Base-by-base conservation (phyloP, 1,140 invertebrate genomes). In the Aphis craccivora region DNA sequence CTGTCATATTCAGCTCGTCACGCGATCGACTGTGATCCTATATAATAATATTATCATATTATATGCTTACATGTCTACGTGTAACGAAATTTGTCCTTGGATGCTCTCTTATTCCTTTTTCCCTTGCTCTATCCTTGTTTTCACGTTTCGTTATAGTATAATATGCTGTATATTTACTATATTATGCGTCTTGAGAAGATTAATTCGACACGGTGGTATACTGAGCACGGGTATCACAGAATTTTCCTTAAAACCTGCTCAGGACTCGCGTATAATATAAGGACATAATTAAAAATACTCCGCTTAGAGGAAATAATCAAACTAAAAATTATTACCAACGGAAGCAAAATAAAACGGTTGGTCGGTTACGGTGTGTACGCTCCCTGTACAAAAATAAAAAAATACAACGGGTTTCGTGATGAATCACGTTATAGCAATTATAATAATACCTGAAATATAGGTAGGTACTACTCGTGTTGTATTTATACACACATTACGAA, bases 281-380 rank as follows among this genome's bases (percentile, higher is more conserved):
- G 43, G 84, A 7, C 23, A 88, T 25, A 25, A 55, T 55, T 89
- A 89, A 55, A 89, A 55, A 37, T 55, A 37, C 30, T 88, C 6
- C 23, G 5, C 9, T 2, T 37, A 37, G 51, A 89, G 88, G 35
- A 89, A 53, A 55, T 89, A 53, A 89, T 89, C 48, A 40, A 53
- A 89, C 51, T 6, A 35, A 55, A 89, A 89, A 55, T 25, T 53
- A 89, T 55, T 53, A 55, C 20, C 55, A 11, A 67, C 89, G 89
- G 89, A 90, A 60, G 53, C 60, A 43, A 90, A 90, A 90, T 67
- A 67, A 90, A 90, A 43, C 37, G 53, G 60, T 67, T 20, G 89
- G 89, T 67, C 20, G 89, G 53, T 43, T 67, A 67, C 25, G 53
- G 14, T 90, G 53, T 53, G 30, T 35, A 35, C 53, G 53, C 53